A percentile compares a stretch with the other conserved stretches of the same genome.
phyloP scores from a whole-genome alignment of 2,113 vertebrate genomes.

The Myotis lucifugus region DNA sequence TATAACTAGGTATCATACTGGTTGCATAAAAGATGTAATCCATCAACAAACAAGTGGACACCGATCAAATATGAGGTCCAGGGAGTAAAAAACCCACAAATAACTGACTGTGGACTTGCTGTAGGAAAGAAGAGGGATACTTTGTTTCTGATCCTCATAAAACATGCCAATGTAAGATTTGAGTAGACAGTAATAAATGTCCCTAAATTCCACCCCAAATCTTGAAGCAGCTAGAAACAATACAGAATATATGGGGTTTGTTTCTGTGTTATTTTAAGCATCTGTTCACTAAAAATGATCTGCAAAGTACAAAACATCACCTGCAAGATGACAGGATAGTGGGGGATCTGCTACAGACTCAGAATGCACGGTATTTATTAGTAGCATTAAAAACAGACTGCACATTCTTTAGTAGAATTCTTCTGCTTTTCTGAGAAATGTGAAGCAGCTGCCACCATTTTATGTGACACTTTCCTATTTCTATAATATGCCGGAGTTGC shows the following conservation, averaged over 20 bases:
- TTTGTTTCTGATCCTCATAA: neutral
- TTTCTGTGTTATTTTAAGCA: neutral
- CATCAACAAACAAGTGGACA: neutral
- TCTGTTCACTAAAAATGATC: neutral
- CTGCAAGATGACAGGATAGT: neutral
- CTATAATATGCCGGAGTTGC: neutral
- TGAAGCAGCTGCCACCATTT: neutral
- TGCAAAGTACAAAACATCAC: neutral
- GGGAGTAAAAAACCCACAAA: neutral
- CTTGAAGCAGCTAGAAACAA: neutral
- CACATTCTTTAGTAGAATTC: neutral
- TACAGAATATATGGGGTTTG: neutral
- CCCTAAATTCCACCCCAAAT: neutral
- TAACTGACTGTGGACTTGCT: neutral
- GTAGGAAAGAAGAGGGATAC: neutral
- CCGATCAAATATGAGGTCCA: neutral
- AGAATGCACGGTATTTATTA: neutral
- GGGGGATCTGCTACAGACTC: neutral
- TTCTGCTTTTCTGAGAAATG: slow-evolving; percentile 30
- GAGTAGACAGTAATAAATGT: neutral
- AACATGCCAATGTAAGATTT: neutral
- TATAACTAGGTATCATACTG: neutral
- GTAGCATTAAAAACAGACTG: neutral
- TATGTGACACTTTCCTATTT: neutral
- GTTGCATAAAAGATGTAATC: neutral